Percentiles rank a stretch among this genome's conserved stretches.
Evolutionary conservation across 2,797 vertebrate genomes (phyloP).

Genomic region (Todus mexicanus): DNA sequence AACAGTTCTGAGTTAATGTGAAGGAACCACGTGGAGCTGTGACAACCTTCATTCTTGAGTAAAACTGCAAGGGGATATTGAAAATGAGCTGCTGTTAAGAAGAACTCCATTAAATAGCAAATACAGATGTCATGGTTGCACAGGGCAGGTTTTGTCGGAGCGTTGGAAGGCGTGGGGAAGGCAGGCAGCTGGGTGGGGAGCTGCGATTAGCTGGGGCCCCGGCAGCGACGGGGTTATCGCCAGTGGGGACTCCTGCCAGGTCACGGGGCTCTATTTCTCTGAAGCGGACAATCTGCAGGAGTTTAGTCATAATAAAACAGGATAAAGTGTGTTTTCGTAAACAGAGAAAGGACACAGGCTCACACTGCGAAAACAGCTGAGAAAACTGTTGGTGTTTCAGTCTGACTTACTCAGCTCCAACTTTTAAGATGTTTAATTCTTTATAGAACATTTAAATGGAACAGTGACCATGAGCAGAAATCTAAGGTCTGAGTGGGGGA

Average conservation of each 20-base stretch:
- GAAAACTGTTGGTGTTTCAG: accelerated
- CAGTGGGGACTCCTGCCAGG: background rate
- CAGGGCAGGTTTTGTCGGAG: background rate
- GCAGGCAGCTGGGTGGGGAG: background rate
- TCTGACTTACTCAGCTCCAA: background rate
- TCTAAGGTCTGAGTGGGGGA: background rate
- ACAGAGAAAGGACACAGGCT: background rate
- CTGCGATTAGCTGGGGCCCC: background rate
- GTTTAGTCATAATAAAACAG: constrained; percentile 13
- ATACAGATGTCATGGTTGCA: background rate
- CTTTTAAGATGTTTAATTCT: background rate
- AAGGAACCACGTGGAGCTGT: background rate
- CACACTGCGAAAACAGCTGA: background rate
- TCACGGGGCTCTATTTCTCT: background rate
- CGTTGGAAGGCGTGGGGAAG: background rate
- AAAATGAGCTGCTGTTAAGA: background rate
- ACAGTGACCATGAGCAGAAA: background rate
- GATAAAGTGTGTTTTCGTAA: background rate
- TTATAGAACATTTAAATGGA: background rate
- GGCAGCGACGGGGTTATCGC: background rate
- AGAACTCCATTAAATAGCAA: background rate
- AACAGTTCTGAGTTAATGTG: background rate
- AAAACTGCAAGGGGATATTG: background rate
- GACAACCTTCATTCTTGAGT: background rate
- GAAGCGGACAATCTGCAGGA: background rate